A percentile compares a stretch with the other conserved stretches of the same genome.
Conservation (phyloP, 1,140 invertebrate species). For the Brachionus plicatilis region DNA sequence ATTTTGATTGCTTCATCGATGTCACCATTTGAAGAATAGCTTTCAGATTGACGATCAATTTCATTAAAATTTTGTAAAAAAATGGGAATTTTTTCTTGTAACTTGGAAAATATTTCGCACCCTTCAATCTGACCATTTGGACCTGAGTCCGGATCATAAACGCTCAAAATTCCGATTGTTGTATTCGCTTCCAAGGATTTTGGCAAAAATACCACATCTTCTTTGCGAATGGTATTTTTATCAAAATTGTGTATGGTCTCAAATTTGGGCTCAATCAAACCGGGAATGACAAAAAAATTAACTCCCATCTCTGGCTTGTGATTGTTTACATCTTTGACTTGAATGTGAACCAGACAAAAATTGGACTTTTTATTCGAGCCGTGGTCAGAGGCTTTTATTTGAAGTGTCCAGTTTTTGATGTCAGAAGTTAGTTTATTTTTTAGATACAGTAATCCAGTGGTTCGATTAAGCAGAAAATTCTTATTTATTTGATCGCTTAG, state of each 20-base stretch:
- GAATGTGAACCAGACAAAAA: neutral
- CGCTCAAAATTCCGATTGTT: conserved; percentile 3
- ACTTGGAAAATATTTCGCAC: neutral
- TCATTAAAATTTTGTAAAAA: neutral
- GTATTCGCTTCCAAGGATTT: neutral
- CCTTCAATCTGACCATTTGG: neutral
- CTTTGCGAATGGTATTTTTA: neutral
- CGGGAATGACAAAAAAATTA: conserved; percentile 20
- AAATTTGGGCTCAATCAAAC: conserved; percentile 26
- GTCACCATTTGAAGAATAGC: neutral
- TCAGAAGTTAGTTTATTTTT: neutral
- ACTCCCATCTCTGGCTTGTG: neutral
- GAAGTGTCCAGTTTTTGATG: neutral
- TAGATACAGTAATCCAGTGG: neutral
- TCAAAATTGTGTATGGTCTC: neutral
- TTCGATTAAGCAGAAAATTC: neutral
- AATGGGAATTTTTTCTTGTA: neutral
- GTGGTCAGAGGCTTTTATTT: conserved; percentile 11
- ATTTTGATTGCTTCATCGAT: neutral
- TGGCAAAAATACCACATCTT: conserved; percentile 4
- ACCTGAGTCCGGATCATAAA: neutral
- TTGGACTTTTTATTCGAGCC: neutral
- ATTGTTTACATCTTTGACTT: conserved; percentile 17
- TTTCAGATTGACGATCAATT: neutral
- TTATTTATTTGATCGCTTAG: neutral